A percentile compares a stretch with the other conserved stretches of the same genome.
These are phyloP conservation scores for Falco berigora DNA, from an alignment of 2,797 vertebrate genomes.

Conservation along the genomic window DNA sequence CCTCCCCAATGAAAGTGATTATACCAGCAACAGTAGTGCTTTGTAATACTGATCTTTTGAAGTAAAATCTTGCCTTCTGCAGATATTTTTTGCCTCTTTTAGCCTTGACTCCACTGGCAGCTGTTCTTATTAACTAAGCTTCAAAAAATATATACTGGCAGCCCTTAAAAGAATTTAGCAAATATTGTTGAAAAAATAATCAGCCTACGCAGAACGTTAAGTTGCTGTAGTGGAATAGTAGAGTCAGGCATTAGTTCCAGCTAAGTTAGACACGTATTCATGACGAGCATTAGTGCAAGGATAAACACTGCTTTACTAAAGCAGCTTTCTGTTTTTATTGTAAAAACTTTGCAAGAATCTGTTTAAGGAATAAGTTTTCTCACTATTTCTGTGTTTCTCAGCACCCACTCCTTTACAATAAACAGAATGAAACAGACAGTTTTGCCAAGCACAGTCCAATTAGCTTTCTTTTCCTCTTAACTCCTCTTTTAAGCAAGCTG, in stretches of 20 bases:
- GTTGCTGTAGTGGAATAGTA: slow-evolving; percentile 73
- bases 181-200: slow-evolving; percentile 85
- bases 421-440: slow-evolving; percentile 15
- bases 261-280: slow-evolving; percentile 67
- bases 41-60: slow-evolving; percentile 72
- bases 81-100: slow-evolving; percentile 64
- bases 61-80: slow-evolving; percentile 67
- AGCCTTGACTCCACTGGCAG: slow-evolving; percentile 71
- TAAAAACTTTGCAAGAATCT: slow-evolving; percentile 7
- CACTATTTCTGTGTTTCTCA: not conserved
- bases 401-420: not conserved
- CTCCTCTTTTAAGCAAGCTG: slow-evolving; percentile 33
- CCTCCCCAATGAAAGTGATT: slow-evolving; percentile 56
- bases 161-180: slow-evolving; percentile 77
- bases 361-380: slow-evolving; percentile 21
- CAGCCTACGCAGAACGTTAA: slow-evolving; percentile 77
- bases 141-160: slow-evolving; percentile 77
- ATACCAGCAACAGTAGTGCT: slow-evolving; percentile 60
- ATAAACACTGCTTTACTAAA: slow-evolving; percentile 43
- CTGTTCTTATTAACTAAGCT: slow-evolving; percentile 67
- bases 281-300: slow-evolving; percentile 38
- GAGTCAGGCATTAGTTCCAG: slow-evolving; percentile 64
- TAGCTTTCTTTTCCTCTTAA: slow-evolving; percentile 47
- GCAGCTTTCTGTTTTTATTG: slow-evolving; percentile 9
- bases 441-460: slow-evolving; percentile 24